These are phyloP conservation scores for Anastrepha ludens DNA, from an alignment of 1,140 invertebrate species.

Conservation along the genomic window DNA sequence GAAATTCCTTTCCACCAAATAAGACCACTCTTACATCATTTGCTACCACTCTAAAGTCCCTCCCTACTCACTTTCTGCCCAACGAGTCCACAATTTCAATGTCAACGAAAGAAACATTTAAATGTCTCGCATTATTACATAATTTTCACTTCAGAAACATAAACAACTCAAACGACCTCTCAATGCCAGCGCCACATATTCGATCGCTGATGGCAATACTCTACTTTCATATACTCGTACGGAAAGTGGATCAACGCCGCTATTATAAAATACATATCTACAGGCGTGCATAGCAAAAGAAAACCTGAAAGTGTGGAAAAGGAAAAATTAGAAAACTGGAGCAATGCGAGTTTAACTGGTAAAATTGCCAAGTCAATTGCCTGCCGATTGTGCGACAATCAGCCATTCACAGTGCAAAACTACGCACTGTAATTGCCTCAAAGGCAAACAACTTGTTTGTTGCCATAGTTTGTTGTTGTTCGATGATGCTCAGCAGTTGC, in stretches of 20 bases:
- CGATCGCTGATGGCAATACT: slow-evolving; percentile 1
- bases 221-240: neutral
- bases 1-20: too few species aligned
- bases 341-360: slow-evolving; percentile 41
- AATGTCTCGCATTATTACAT: neutral
- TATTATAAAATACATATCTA: slow-evolving; percentile 41
- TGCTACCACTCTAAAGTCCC: too few species aligned
- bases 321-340: slow-evolving; percentile 44
- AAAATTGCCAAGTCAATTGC: slow-evolving; percentile 22
- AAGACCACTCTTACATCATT: too few species aligned
- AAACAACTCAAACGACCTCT: slow-evolving; percentile 12
- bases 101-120: neutral
- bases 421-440: slow-evolving; percentile 24
- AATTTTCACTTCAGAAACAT: slow-evolving; percentile 24
- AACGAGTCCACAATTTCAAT: neutral
- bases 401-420: neutral
- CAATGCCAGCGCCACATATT: slow-evolving; percentile 44
- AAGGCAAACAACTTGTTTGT: neutral
- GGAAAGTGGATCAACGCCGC: neutral
- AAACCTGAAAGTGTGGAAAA: slow-evolving; percentile 34
- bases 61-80: too few species aligned
- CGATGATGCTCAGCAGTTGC: neutral
- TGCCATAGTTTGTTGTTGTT: neutral
- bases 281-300: neutral
- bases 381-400: neutral